Base-by-base conservation (phyloP, 2,113 vertebrate species). In the Nematolebias whitei region DNA sequence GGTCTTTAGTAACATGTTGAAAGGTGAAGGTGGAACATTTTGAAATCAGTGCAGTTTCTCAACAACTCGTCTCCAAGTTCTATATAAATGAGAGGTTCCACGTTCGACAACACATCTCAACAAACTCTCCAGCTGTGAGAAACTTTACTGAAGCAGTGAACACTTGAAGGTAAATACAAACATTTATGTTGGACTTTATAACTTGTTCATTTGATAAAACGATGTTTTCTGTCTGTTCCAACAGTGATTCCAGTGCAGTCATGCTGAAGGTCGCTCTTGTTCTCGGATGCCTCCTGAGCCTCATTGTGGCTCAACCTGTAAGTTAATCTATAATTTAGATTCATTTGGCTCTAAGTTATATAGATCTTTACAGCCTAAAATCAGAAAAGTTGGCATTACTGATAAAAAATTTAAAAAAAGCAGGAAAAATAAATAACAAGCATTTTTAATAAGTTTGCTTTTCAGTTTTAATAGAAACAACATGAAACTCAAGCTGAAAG, bases 251-350 rank as follows among this genome's bases (percentile, higher is more conserved):
- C 68, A 76, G 49, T 67, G 62, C 29, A 71, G 80, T 48, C 74
- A 89, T 83, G 77, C 87, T 92, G 87, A 92, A 88, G 81, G 60
- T 70, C n/a, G 26, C 26, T 1, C 1, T 89, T 51, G 43, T 86
- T 14, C 62, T 91, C 12, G 59, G 79, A 72, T 86, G 85, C 62
- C 73, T 91, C 50, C 60, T 87, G 64, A 79, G 77, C 50, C 47
- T 90, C 20, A 26, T 69, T 47, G 18, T 89, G 72, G 81, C 83
- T 76, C 16, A 54, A 12, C 82, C 80, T 45, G 88, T 93, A 72
- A 76, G 88, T 83, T n/a, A n/a, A n/a, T n/a, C n/a, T n/a, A n/a
- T n/a, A n/a, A n/a, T n/a, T n/a, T n/a, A n/a, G n/a, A n/a, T n/a
- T n/a, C n/a, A n/a, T n/a, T n/a, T n/a, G n/a, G n/a, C n/a, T n/a